Percentiles rank a stretch among this genome's conserved stretches.
These are phyloP conservation scores for Drosophila dives DNA, from an alignment of 2,888 invertebrate genomes.

Conservation along the genomic window DNA sequence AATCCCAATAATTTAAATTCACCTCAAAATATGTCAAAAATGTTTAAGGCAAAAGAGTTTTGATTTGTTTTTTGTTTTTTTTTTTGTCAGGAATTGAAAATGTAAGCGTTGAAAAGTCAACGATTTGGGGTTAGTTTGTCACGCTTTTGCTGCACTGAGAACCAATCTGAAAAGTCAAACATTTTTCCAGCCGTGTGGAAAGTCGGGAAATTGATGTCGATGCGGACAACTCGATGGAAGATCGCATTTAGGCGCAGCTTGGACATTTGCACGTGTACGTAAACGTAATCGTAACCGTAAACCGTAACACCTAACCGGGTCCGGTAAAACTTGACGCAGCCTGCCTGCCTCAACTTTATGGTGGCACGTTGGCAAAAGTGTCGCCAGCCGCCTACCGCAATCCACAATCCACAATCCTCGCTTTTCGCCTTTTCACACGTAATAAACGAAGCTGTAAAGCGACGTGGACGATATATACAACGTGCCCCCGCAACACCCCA, in stretches of 20 bases:
- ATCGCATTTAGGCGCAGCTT: conserved; percentile 63
- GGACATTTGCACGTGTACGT: conserved; percentile 59
- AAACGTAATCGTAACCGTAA: not conserved
- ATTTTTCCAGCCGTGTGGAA: conserved; percentile 39
- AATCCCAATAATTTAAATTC: not conserved
- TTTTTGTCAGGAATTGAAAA: conserved; percentile 9
- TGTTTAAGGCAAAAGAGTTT: conserved; percentile 34
- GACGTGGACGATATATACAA: conserved; percentile 50
- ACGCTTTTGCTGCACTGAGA: conserved; percentile 19
- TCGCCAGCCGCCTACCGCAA: conserved; percentile 57
- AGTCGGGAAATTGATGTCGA: conserved; percentile 39
- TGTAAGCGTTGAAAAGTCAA: not conserved
- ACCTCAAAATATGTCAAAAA: not conserved
- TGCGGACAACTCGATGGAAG: conserved; percentile 4
- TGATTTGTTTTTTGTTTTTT: conserved; percentile 8
- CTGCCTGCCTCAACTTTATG: conserved; percentile 61
- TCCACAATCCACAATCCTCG: conserved; percentile 26
- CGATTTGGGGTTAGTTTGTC: conserved; percentile 5
- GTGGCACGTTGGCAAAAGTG: conserved; percentile 46
- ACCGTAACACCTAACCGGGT: not conserved
- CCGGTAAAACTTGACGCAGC: not conserved
- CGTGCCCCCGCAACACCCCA: not conserved
- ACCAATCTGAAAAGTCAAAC: conserved; percentile 24
- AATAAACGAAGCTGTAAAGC: conserved; percentile 78
- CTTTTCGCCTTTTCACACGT: conserved; percentile 75